A percentile compares a stretch with the other conserved stretches of the same genome.
phyloP scores from a whole-genome alignment of 2,113 vertebrate genomes.

The Pteropus alecto region DNA sequence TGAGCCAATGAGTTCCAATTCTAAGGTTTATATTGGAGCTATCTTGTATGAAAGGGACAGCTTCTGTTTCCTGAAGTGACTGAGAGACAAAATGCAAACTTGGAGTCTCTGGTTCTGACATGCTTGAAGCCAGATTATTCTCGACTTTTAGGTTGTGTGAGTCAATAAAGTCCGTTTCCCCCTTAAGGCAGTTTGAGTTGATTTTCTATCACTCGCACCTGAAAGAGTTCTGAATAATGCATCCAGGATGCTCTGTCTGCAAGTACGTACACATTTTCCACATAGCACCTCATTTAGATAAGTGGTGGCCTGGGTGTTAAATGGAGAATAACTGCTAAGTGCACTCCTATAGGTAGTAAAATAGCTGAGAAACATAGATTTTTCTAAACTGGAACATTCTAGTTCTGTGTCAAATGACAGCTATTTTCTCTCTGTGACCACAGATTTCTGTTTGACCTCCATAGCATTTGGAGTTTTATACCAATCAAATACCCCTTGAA shows the following conservation, averaged over 20 bases:
- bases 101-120: neutral
- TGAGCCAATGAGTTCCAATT: neutral
- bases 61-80: neutral
- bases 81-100: neutral
- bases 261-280: constrained; percentile 8
- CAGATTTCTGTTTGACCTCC: neutral
- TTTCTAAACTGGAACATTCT: constrained; percentile 11
- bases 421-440: constrained; percentile 23
- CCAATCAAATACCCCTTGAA: neutral
- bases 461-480: neutral
- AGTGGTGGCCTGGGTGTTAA: constrained; percentile 33
- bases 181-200: neutral
- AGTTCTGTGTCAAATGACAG: constrained; percentile 4
- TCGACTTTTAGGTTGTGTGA: neutral
- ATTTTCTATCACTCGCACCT: neutral
- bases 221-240: constrained; percentile 15
- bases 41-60: neutral
- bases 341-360: neutral
- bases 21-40: accelerated
- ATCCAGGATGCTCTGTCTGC: neutral
- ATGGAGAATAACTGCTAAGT: neutral
- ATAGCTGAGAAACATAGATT: neutral
- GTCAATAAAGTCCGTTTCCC: neutral
- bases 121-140: neutral
- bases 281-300: constrained; percentile 33